These are phyloP conservation scores for Hirtodrosophila duncani DNA, from an alignment of 2,888 invertebrate genomes.

Conservation along the genomic window DNA sequence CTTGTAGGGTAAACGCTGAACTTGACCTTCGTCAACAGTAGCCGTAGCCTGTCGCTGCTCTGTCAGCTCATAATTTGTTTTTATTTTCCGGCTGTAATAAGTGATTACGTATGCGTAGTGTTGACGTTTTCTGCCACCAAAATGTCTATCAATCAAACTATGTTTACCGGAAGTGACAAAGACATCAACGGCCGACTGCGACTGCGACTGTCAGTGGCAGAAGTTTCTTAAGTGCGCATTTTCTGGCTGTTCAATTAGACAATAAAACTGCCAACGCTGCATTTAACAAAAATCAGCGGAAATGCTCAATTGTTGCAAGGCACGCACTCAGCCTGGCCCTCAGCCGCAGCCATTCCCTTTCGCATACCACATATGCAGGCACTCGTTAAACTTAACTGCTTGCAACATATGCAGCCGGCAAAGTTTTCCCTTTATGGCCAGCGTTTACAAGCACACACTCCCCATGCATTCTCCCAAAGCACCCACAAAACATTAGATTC, in stretches of 20 bases:
- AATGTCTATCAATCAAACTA: conserved; percentile 52
- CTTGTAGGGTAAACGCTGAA: conserved; percentile 41
- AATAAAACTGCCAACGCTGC: neutral
- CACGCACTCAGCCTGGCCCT: too few species aligned
- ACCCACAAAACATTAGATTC: conserved; percentile 36
- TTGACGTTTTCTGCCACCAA: conserved; percentile 14
- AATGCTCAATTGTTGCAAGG: too few species aligned
- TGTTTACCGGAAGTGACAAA: conserved; percentile 29
- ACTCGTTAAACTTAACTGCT: neutral
- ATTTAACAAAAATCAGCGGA: neutral
- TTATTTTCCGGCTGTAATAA: conserved; percentile 20
- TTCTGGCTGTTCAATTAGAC: conserved; percentile 24
- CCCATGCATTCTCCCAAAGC: too few species aligned
- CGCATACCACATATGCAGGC: too few species aligned
- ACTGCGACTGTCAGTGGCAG: neutral
- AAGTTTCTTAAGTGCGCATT: conserved; percentile 7
- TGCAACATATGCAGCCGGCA: conserved; percentile 4
- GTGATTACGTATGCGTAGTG: conserved; percentile 28
- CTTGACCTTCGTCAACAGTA: conserved; percentile 66
- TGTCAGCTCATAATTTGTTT: conserved; percentile 30
- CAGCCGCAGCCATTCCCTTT: too few species aligned
- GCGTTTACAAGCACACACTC: too few species aligned
- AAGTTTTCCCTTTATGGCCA: conserved; percentile 4
- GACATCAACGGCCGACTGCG: conserved; percentile 11
- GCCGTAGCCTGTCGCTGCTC: conserved; percentile 31